Base-by-base conservation (phyloP, 2,888 invertebrate species). In the Drosophila diplacantha region DNA sequence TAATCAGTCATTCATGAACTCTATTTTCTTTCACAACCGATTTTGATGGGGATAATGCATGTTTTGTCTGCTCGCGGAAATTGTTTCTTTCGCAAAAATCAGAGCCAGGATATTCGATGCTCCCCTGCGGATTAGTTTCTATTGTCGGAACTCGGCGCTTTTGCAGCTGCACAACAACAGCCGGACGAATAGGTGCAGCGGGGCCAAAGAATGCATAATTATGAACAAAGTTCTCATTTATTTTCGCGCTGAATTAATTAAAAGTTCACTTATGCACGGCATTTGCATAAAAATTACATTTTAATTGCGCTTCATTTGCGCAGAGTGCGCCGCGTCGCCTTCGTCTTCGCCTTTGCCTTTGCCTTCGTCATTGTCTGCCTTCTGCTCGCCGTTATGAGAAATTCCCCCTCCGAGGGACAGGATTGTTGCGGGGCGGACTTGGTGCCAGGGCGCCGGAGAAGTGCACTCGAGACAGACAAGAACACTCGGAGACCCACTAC, bases 271-370 rank as follows among this genome's bases (percentile, higher is more conserved):
- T 81, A 82, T 80, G 84, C 84, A 81, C 82, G 80, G 66, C 74
- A 83, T 83, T 82, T 81, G 82, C 81, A 81, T 81, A 73, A 83
- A 81, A 81, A 81, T 81, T 57, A 80, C 84, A 81, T 81, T 81
- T 83, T 81, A 81, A 81, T 81, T 83, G 81, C 82, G 84, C 81
- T 82, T 81, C 84, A 83, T 83, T 83, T 83, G 76, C 74, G 76
- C 68, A 66, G 70, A 69, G 75, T 44, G 44, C 44, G 49, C 49
- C 49, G 41, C 34, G 47, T 39, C 39, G 51, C 37, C 35, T 18
- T 5, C 41, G 24, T 24, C 22, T n/a, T 24, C 0, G 53, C 22
- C 38, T 14, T 20, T 12, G 49, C 34, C 32, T 55, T 49, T 12
- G 49, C 39, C 67, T 26, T 46, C 55, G 47, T 50, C 39, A 20